These are phyloP conservation scores for Phorcus lineatus DNA, from an alignment of 2,888 invertebrate genomes.

Conservation along the genomic window DNA sequence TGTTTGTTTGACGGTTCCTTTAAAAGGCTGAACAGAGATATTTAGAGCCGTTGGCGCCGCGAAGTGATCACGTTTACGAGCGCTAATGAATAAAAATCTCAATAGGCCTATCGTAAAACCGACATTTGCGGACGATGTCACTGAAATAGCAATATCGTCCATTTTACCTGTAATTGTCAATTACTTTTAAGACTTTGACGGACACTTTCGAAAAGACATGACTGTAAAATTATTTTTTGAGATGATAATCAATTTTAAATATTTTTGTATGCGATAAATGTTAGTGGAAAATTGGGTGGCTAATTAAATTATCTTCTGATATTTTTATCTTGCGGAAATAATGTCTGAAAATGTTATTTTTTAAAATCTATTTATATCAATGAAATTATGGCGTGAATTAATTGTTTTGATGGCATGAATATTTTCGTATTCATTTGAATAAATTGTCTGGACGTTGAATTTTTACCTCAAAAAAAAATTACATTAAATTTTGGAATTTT, in stretches of 20 bases:
- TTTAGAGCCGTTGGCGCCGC: constrained; percentile 18
- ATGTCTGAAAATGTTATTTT: no score
- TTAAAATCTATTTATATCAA: no score
- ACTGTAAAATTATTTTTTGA: not conserved
- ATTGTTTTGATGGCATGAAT: no score
- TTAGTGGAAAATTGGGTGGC: no score
- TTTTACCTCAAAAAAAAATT: no score
- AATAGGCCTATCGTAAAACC: constrained; percentile 28
- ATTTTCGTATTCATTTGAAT: no score
- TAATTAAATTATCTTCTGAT: no score
- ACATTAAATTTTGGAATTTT: no score
- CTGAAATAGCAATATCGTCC: not conserved
- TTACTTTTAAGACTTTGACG: not conserved
- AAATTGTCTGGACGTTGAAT: no score
- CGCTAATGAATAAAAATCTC: constrained; percentile 27
- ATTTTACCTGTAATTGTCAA: constrained; percentile 8
- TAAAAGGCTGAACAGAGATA: constrained; percentile 8
- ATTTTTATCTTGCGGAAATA: no score
- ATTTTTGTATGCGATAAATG: no score
- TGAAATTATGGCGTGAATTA: no score
- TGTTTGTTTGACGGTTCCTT: constrained; percentile 25
- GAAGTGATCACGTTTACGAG: constrained; percentile 27
- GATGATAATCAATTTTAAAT: not conserved
- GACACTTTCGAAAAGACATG: not conserved
- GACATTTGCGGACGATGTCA: constrained; percentile 18